These are phyloP conservation scores for Ylistrum balloti DNA, from an alignment of 1,140 invertebrate genomes.

Conservation along the genomic window DNA sequence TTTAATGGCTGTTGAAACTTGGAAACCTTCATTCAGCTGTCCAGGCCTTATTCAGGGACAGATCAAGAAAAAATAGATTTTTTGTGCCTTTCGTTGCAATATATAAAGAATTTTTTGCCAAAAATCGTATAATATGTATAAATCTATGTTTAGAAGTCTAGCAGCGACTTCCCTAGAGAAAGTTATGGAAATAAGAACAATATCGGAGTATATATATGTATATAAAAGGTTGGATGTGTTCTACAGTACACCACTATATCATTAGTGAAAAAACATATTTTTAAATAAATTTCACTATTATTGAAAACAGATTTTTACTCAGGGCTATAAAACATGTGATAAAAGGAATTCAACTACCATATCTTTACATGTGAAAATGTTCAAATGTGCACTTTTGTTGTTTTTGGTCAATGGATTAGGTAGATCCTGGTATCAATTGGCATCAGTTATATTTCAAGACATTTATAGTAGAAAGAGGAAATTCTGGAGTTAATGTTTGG, in stretches of 20 bases:
- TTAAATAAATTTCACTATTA: background rate
- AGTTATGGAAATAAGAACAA: background rate
- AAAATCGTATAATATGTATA: background rate
- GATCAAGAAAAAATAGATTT: background rate
- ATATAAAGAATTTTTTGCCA: slow-evolving; percentile 5
- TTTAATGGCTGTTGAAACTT: no score
- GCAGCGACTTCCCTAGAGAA: background rate
- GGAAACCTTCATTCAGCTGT: background rate
- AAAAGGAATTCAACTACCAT: no score
- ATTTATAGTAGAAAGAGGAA: no score
- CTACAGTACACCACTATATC: background rate
- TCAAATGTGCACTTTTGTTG: no score
- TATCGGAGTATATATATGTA: background rate
- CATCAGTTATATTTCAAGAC: no score
- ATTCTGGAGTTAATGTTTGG: no score
- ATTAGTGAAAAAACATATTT: background rate
- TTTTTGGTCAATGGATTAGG: no score
- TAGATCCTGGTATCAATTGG: no score
- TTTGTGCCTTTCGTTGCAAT: background rate
- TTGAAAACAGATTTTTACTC: background rate
- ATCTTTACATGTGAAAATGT: no score
- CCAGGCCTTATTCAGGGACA: background rate
- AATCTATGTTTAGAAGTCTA: slow-evolving; percentile 20
- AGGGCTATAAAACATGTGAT: no score
- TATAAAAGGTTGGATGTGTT: background rate